Percentiles rank a stretch among this genome's conserved stretches.
Conservation (phyloP, 2,888 invertebrate genomes). For the Drosophila picticornis region DNA sequence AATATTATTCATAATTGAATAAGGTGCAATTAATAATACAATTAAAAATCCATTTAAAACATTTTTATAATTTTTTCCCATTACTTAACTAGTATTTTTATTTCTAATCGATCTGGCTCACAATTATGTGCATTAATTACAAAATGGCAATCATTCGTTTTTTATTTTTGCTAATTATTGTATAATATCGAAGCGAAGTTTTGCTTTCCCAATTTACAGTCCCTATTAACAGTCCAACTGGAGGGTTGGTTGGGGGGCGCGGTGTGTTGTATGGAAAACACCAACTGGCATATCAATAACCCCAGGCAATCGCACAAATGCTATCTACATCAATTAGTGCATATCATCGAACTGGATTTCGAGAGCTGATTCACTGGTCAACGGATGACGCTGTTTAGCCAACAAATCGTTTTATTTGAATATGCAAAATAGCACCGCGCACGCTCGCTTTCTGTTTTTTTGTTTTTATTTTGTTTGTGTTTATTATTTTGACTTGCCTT, state of each 20-base stretch:
- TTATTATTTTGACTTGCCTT: conserved; percentile 33
- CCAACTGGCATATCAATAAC: conserved; percentile 2
- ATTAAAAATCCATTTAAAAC: conserved; percentile 75
- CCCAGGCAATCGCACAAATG: conserved; percentile 5
- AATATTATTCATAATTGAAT: conserved; percentile 79
- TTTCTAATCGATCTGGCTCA: conserved; percentile 65
- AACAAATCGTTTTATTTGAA: conserved; percentile 63
- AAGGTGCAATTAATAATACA: conserved; percentile 80
- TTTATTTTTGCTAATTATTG: conserved; percentile 69
- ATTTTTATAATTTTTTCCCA: conserved; percentile 66
- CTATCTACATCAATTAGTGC: conserved; percentile 35
- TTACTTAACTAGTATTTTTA: conserved; percentile 33
- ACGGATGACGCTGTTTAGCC: conserved; percentile 51
- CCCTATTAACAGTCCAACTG: conserved; percentile 12
- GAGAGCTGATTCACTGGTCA: conserved; percentile 53
- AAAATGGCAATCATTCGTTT: conserved; percentile 67
- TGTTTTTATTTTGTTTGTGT: conserved; percentile 32
- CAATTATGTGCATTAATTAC: conserved; percentile 80
- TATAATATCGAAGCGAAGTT: conserved; percentile 56
- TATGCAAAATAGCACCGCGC: conserved; percentile 76
- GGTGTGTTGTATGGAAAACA: neutral
- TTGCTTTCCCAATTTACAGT: conserved; percentile 72
- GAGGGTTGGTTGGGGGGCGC: neutral
- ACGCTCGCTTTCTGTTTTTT: conserved; percentile 28
- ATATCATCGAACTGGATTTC: conserved; percentile 42